Percentiles rank a stretch among this genome's conserved stretches.
These are phyloP conservation scores for Adrianichthys oophorus DNA, from an alignment of 2,797 vertebrate species.

Conservation along the genomic window DNA sequence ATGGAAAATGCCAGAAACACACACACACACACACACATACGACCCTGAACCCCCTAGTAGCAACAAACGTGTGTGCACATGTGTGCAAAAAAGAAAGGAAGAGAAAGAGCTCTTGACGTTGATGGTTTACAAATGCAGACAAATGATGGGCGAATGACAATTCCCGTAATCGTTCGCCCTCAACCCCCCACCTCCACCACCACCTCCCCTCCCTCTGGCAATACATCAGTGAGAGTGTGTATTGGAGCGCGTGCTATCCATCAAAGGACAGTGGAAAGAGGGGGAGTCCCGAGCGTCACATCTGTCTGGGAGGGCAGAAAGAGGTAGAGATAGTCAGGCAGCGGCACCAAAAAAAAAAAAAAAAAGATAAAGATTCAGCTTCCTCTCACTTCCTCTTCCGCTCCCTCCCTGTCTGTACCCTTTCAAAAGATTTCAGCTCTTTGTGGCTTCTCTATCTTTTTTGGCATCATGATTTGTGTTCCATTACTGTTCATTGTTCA, in stretches of 20 bases:
- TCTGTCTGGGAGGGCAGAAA: conserved; percentile 50
- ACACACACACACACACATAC: conserved; percentile 17
- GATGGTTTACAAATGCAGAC: conserved; percentile 76
- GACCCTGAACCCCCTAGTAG: conserved; percentile 2
- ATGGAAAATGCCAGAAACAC: conserved; percentile 53
- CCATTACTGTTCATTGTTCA: background rate
- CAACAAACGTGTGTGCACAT: conserved; percentile 24
- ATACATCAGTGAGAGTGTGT: conserved; percentile 47
- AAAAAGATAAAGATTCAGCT: conserved; percentile 20
- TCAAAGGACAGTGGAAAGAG: conserved; percentile 64
- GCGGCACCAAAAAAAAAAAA: conserved; percentile 8
- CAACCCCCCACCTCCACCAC: conserved; percentile 29
- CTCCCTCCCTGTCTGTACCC: background rate
- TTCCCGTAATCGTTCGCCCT: conserved; percentile 66
- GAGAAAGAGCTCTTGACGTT: conserved; percentile 53
- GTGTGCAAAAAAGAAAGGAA: conserved; percentile 7
- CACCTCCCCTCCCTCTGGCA: conserved; percentile 24
- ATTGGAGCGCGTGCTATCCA: conserved; percentile 49
- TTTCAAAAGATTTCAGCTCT: conserved; percentile 12
- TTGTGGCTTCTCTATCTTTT: conserved; percentile 13
- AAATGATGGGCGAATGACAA: conserved; percentile 69
- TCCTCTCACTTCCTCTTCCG: background rate
- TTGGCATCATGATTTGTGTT: conserved; percentile 10
- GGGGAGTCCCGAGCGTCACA: conserved; percentile 66
- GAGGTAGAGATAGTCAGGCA: conserved; percentile 14